Base-by-base conservation (phyloP, 2,113 vertebrate genomes). In the Bettongia penicillata region DNA sequence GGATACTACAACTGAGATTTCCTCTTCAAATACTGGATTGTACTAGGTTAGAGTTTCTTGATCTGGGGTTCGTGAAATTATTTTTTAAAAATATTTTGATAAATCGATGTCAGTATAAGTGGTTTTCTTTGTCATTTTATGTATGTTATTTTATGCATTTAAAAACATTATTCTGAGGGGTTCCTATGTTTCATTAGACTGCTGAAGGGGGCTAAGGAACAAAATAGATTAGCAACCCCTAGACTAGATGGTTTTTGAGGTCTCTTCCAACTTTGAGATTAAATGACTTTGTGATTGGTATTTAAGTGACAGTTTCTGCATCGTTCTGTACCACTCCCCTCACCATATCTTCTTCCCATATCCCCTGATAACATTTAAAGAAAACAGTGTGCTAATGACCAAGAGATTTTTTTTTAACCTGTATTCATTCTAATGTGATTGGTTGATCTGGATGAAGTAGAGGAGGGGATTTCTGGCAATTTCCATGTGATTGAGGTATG, bases 341-440 rank as follows among this genome's bases (percentile, higher is more conserved):
- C 11, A 23, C 19, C n/a, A 43, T 22, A 19, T 43, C n/a, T 84
- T 19, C 6, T 84, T 84, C n/a, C 19, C 19, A 84, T 19, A 84
- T 19, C 1, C n/a, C n/a, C 19, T 31, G 23, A 8, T 84, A 84
- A 84, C 68, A 43, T 84, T 84, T 43, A 93, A 93, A 94, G 53
- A 93, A 68, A 48, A 94, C 28, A 90, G 25, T 8, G 2, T 89
- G n/a, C 53, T 94, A 95, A 53, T 28, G 55, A 52, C 91, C 61
- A 96, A 94, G 91, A 94, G 57, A 61, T 47, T 52, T 31, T 53
- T 53, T 92, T 52, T 2, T 51, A 51, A 89, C 49, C 90, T 90
- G 25, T 94, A 19, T 95, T n/a, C n/a, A 61, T 57, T 1, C 23
- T 91, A 89, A 93, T 52, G 94, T 93, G 96, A 97, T 92, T 94